phyloP scores from a whole-genome alignment of 2,888 invertebrate species.

The Machimus rusticus region DNA sequence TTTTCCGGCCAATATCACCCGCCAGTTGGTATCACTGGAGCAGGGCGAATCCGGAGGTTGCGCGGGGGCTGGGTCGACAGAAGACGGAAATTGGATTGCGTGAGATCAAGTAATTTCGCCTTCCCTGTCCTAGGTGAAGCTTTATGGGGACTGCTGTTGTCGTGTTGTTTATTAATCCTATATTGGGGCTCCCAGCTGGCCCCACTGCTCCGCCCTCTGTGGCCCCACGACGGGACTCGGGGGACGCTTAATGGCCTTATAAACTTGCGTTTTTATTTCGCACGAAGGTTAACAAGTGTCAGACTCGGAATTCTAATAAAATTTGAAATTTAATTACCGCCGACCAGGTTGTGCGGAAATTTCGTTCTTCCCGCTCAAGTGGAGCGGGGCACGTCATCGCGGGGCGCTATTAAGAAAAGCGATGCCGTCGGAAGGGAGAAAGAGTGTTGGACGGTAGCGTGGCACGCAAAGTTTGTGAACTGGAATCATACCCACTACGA shows the following conservation, averaged over 20 bases:
- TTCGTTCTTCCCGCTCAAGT: neutral
- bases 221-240: neutral
- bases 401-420: neutral
- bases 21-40: neutral
- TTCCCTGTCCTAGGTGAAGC: constrained; percentile 21
- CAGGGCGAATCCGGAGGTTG: neutral
- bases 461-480: neutral
- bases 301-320: constrained; percentile 9
- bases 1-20: neutral
- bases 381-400: neutral
- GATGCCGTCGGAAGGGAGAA: neutral
- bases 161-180: constrained; percentile 28
- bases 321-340: constrained; percentile 13
- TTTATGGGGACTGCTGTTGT: constrained; percentile 26
- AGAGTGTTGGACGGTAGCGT: neutral
- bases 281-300: constrained; percentile 27
- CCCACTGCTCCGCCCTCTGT: neutral
- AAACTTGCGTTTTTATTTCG: constrained; percentile 14
- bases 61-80: neutral
- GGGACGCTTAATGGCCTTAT: constrained; percentile 27
- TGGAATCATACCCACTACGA: neutral
- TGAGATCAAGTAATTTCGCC: constrained; percentile 29
- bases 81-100: constrained; percentile 30
- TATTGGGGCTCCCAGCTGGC: neutral
- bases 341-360: neutral